Percentiles rank a stretch among this genome's conserved stretches.
phyloP scores from a whole-genome alignment of 92 coral and sea anemone genomes.

The Phenganax subtilis region DNA sequence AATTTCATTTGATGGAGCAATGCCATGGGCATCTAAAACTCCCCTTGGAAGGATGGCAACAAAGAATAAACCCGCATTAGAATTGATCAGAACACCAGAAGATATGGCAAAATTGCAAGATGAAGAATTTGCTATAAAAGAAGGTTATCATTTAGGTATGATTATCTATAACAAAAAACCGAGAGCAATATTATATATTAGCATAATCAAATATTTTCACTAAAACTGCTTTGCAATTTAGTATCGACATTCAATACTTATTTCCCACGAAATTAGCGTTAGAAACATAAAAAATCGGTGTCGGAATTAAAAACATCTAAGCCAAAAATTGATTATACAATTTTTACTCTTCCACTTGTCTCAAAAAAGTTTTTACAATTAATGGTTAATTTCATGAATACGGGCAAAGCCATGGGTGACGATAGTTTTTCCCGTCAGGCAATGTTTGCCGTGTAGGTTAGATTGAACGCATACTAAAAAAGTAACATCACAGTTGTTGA shows the following conservation, averaged over 20 bases:
- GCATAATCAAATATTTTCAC: not conserved
- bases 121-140: conserved; percentile 8
- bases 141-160: conserved; percentile 13
- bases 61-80: conserved; percentile 1
- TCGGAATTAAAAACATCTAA: too few relatives aligned
- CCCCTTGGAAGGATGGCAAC: conserved; percentile 2
- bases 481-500: too few relatives aligned
- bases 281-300: not conserved
- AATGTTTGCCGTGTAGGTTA: too few relatives aligned
- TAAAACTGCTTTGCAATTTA: not conserved
- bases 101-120: not conserved
- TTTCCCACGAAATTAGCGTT: not conserved
- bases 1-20: conserved; percentile 4
- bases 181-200: not conserved
- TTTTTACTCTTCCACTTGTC: too few relatives aligned
- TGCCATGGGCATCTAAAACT: conserved; percentile 5
- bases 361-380: too few relatives aligned
- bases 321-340: too few relatives aligned
- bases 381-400: too few relatives aligned
- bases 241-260: not conserved
- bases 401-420: too few relatives aligned
- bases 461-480: too few relatives aligned
- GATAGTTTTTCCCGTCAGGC: too few relatives aligned
- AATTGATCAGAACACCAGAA: conserved; percentile 4
- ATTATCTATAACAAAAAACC: not conserved